Percentiles rank a stretch among this genome's conserved stretches.
Evolutionary conservation across 1,140 invertebrate species (phyloP).

Genomic region (Pseudomyrmex pallidus): DNA sequence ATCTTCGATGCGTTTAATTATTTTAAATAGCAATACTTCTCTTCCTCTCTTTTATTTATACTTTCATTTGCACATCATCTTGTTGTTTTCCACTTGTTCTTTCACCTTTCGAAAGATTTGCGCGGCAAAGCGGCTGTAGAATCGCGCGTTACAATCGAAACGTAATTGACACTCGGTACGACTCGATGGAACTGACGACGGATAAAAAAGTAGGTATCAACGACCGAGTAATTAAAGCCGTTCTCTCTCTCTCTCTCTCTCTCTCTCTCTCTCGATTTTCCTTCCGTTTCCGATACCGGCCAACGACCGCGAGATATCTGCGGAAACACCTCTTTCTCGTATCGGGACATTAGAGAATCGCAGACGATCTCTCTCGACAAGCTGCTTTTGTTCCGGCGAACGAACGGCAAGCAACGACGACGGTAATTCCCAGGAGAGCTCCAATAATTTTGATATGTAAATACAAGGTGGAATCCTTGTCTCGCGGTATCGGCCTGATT

Average conservation of each 20-base stretch:
- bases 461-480: constrained; percentile 70
- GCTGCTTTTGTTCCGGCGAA: constrained; percentile 56
- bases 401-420: constrained; percentile 37
- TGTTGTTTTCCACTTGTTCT: neutral
- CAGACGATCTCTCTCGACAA: constrained; percentile 52
- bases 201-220: constrained; percentile 23
- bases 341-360: constrained; percentile 64
- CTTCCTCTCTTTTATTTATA: too few relatives aligned
- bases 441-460: constrained; percentile 78
- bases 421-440: constrained; percentile 67
- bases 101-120: neutral
- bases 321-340: constrained; percentile 22
- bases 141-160: constrained; percentile 7
- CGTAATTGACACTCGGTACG: constrained; percentile 46
- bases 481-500: constrained; percentile 70
- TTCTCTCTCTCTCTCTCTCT: too few relatives aligned
- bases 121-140: neutral
- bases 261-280: constrained; percentile 6
- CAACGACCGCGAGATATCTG: constrained; percentile 30
- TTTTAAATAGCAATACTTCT: too few relatives aligned
- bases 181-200: constrained; percentile 19
- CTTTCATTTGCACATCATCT: too few relatives aligned
- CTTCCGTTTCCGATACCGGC: constrained; percentile 35
- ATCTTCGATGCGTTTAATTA: neutral
- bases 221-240: constrained; percentile 67